Base-by-base conservation (phyloP, 2,797 vertebrate species). In the Syncerus caffer region DNA sequence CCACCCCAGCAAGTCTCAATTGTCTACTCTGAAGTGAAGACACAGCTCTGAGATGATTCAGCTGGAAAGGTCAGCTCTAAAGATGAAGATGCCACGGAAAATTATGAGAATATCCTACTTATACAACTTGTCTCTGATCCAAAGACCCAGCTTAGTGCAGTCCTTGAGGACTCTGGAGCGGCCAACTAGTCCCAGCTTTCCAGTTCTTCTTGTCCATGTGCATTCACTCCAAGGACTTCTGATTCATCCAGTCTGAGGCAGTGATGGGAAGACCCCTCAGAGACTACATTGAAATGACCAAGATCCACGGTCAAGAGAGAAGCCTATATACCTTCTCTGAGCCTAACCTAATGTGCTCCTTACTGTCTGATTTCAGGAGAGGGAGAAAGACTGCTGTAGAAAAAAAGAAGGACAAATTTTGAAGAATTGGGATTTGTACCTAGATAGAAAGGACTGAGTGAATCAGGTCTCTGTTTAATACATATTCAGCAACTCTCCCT, bases 11-110 rank as follows among this genome's bases (percentile, higher is more conserved):
- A 60, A 10, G 5, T 21, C 57, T 55, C 84, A 6, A 7, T 53
- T 31, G 4, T 90, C 67, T 98, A 97, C 58, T 51, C 93, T 55
- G 64, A 85, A 34, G 79, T 97, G 50, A 98, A 97, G 79, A 79
- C 60, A 62, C 14, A 86, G 58, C 31, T 76, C 34, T 16, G 45
- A 34, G 16, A 58, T 42, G 53, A 88, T 17, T 82, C 78, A 14
- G 29, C 23, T n/a, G 47, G 38, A 74, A 31, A 67, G 9, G 16
- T 90, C 79, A 42, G 6, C 38, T 31, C 45, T 34, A 58, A 92
- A 60, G 79, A 95, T 6, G 58, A 90, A 95, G 64, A 97, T 7
- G 5, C 2, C 19, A 13, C 1, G 50, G 27, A 60, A 42, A 45
- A 23, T 50, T 74, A 80, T 0, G 3, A 67, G 47, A 85, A 50